Evolutionary conservation across 2,888 invertebrate genomes (phyloP).

Genomic region (Agonopterix subpropinquella): DNA sequence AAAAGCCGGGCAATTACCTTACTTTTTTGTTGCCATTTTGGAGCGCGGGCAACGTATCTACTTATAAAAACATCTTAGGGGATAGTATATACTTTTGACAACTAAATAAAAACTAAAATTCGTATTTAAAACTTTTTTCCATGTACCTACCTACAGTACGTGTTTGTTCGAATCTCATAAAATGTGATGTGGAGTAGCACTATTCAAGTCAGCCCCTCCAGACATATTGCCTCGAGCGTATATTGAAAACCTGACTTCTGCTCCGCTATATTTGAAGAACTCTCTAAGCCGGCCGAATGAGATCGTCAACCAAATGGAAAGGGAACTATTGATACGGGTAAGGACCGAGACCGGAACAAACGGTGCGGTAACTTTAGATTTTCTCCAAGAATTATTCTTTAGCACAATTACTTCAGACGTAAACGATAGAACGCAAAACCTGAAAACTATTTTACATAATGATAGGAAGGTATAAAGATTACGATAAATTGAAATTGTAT

Average conservation of each 20-base stretch:
- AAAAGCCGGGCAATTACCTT: too few relatives aligned
- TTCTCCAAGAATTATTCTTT: background rate
- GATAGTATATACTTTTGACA: background rate
- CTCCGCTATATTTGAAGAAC: background rate
- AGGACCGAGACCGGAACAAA: background rate
- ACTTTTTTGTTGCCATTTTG: too few relatives aligned
- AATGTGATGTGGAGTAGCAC: background rate
- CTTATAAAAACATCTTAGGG: too few relatives aligned
- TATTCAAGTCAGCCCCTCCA: background rate
- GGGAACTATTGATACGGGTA: background rate
- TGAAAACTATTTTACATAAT: background rate
- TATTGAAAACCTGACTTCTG: background rate
- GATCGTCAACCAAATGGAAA: background rate
- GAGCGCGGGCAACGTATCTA: too few relatives aligned
- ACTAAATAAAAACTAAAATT: background rate
- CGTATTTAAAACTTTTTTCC: background rate
- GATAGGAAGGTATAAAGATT: background rate
- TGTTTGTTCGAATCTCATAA: background rate
- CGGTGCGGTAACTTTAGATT: background rate
- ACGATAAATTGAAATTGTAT: background rate
- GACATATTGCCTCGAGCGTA: background rate
- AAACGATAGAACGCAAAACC: background rate
- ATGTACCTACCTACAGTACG: background rate
- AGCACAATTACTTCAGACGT: too few relatives aligned
- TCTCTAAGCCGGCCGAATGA: background rate